These are phyloP conservation scores for Actenoides lindsayi DNA, from an alignment of 2,113 vertebrate species.

Conservation along the genomic window DNA sequence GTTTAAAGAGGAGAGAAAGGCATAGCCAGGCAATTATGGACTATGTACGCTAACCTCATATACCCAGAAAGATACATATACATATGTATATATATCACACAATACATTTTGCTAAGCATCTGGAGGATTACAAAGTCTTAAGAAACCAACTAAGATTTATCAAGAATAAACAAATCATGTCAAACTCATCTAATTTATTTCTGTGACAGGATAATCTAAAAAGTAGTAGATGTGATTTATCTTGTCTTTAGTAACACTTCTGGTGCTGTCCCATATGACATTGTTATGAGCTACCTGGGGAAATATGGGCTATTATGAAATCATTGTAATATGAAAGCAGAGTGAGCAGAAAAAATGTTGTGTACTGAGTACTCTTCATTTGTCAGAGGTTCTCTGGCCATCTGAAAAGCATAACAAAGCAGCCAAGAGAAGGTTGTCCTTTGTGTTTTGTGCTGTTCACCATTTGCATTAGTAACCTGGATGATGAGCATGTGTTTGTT, in stretches of 20 bases:
- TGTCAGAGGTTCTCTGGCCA: not conserved
- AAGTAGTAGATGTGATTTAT: slow-evolving; percentile 30
- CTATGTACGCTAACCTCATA: not conserved
- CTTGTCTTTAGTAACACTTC: slow-evolving; percentile 19
- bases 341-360: not conserved
- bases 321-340: not conserved
- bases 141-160: slow-evolving; percentile 29
- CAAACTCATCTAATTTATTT: not conserved
- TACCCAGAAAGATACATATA: not conserved
- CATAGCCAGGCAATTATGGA: not conserved
- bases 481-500: not conserved
- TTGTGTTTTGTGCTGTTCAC: not conserved
- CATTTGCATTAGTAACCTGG: not conserved
- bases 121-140: slow-evolving; percentile 32
- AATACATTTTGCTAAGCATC: slow-evolving; percentile 3
- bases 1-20: not conserved
- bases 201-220: slow-evolving; percentile 29
- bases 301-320: slow-evolving; percentile 24
- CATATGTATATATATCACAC: not conserved
- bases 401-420: not conserved
- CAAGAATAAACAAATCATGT: slow-evolving; percentile 48
- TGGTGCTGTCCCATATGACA: slow-evolving; percentile 13
- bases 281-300: slow-evolving; percentile 17
- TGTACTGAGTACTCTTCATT: not conserved
- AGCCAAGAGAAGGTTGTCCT: not conserved